phyloP scores from a whole-genome alignment of 2,797 vertebrate genomes.

The Smutsia gigantea region DNA sequence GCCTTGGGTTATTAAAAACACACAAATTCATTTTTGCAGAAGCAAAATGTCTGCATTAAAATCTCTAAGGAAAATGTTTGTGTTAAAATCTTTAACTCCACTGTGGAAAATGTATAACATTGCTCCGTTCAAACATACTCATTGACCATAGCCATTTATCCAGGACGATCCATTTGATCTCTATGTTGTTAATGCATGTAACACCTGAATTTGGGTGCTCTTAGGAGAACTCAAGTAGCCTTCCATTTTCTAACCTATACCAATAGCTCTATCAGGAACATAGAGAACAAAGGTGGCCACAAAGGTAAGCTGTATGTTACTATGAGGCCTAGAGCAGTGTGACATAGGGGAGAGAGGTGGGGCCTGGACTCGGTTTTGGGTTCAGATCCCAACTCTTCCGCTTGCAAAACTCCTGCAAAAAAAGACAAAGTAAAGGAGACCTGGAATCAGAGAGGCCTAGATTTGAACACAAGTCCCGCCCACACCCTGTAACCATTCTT shows the following conservation, averaged over 20 bases:
- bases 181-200: background rate
- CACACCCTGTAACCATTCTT: background rate
- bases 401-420: background rate
- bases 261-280: background rate
- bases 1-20: constrained; percentile 33
- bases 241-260: background rate
- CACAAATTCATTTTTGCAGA: background rate
- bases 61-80: background rate
- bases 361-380: background rate
- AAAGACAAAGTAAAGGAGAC: background rate
- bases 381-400: background rate
- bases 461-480: background rate
- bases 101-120: background rate
- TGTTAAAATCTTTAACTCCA: background rate
- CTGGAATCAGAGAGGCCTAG: background rate
- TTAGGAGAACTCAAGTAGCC: background rate
- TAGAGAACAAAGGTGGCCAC: background rate
- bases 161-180: background rate
- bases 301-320: background rate
- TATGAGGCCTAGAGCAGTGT: background rate
- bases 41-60: constrained; percentile 3
- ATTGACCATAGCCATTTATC: background rate
- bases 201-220: background rate
- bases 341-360: background rate
- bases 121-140: background rate